A percentile compares a stretch with the other conserved stretches of the same genome.
phyloP scores from a whole-genome alignment of 2,113 vertebrate genomes.

The Promerops cafer region DNA sequence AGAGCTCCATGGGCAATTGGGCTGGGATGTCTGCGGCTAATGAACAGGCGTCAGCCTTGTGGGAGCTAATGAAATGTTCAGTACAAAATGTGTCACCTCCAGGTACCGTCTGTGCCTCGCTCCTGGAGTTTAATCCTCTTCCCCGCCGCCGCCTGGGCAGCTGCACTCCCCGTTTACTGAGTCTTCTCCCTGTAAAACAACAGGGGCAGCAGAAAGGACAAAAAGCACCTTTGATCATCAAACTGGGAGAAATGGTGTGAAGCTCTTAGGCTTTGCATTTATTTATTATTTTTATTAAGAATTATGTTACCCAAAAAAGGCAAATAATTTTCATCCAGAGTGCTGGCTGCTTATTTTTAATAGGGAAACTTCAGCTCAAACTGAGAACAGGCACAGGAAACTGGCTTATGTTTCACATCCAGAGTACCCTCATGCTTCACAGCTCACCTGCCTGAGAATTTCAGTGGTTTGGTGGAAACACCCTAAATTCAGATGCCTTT shows the following conservation, averaged over 20 bases:
- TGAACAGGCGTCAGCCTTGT: not conserved
- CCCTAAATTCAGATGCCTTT: not conserved
- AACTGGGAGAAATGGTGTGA: not conserved
- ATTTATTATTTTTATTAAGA: not conserved
- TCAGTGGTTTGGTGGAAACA: not conserved
- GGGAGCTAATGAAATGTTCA: constrained; percentile 42
- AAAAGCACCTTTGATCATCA: not conserved
- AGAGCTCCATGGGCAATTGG: constrained; percentile 26
- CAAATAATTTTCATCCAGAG: not conserved
- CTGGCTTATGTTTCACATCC: not conserved
- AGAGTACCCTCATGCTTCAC: not conserved
- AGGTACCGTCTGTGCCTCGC: not conserved
- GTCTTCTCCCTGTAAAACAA: not conserved
- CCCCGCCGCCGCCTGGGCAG: not conserved
- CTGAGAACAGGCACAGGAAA: not conserved
- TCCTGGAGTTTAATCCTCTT: not conserved
- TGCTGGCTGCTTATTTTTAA: not conserved
- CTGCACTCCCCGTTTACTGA: not conserved
- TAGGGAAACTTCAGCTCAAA: not conserved
- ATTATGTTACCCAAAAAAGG: not conserved
- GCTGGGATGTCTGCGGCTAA: constrained; percentile 16
- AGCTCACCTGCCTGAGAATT: not conserved
- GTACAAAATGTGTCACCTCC: not conserved
- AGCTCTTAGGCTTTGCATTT: not conserved
- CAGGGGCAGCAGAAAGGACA: not conserved